Conservation (phyloP, 1,140 invertebrate species). For the Pseudoatta argentina region DNA sequence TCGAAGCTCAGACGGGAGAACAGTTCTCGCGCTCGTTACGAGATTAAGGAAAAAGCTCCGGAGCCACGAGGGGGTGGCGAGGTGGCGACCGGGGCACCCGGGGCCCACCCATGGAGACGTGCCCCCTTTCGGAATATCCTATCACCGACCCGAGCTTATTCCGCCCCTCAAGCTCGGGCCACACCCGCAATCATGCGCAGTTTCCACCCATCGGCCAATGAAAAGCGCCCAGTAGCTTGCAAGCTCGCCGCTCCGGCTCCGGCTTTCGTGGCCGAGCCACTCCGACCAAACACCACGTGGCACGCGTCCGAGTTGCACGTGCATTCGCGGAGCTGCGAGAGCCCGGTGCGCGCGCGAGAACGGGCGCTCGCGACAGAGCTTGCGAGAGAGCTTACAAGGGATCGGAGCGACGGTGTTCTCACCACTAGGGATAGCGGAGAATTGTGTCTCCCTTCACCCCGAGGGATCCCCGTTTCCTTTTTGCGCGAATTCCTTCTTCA, state of each 20-base stretch:
- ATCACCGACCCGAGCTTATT: constrained; percentile 81
- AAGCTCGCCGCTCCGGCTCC: constrained; percentile 79
- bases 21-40: constrained; percentile 68
- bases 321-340: constrained; percentile 80
- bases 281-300: constrained; percentile 84
- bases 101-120: constrained; percentile 81
- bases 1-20: constrained; percentile 66
- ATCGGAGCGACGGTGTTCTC: constrained; percentile 1
- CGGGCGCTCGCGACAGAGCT: constrained; percentile 59
- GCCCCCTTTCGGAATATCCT: constrained; percentile 80
- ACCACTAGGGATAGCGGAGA: background rate
- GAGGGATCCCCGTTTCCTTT: background rate
- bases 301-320: constrained; percentile 84
- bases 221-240: constrained; percentile 76
- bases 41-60: constrained; percentile 76
- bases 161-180: constrained; percentile 80
- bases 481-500: background rate
- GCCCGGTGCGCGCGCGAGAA: constrained; percentile 57
- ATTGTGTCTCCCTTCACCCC: background rate
- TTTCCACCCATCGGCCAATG: constrained; percentile 85
- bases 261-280: constrained; percentile 50
- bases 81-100: constrained; percentile 67
- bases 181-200: constrained; percentile 85
- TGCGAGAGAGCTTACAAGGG: constrained; percentile 27
- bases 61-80: constrained; percentile 51